Evolutionary conservation across 1,140 invertebrate species (phyloP).

Genomic region (Alviniconcha marisindica): DNA sequence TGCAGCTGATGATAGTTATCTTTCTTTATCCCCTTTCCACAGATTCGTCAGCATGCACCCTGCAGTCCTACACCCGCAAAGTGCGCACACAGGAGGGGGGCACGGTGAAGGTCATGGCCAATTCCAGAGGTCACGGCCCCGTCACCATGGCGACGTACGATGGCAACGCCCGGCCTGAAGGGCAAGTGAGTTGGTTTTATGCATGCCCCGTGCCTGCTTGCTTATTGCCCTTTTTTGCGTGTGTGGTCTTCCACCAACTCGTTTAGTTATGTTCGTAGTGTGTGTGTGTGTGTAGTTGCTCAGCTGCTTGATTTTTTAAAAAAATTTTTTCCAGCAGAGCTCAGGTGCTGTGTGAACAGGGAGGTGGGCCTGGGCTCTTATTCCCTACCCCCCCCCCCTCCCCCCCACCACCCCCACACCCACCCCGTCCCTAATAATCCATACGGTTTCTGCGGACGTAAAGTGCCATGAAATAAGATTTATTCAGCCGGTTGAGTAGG

Average conservation of each 20-base stretch:
- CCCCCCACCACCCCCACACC: too few species aligned
- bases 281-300: background rate
- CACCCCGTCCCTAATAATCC: too few species aligned
- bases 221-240: background rate
- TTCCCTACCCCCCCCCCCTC: too few species aligned
- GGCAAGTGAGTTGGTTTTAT: conserved; percentile 12
- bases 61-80: conserved; percentile 57
- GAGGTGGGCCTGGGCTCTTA: too few species aligned
- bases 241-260: too few species aligned
- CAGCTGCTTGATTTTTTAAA: background rate
- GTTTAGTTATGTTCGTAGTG: too few species aligned
- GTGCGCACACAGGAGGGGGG: conserved; percentile 42
- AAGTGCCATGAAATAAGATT: too few species aligned
- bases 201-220: background rate
- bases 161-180: background rate
- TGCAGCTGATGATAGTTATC: background rate
- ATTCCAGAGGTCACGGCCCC: conserved; percentile 5
- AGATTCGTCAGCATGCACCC: conserved; percentile 55
- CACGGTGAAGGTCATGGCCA: conserved; percentile 40
- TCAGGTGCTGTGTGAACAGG: background rate
- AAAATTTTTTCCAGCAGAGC: background rate
- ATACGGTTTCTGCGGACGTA: too few species aligned
- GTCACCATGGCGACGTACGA: background rate
- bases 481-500: too few species aligned
- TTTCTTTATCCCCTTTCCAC: background rate